Percentiles rank a stretch among this genome's conserved stretches.
These are phyloP conservation scores for Ichneumoninae sp. DNA, from an alignment of 2,888 invertebrate genomes.

Conservation along the genomic window DNA sequence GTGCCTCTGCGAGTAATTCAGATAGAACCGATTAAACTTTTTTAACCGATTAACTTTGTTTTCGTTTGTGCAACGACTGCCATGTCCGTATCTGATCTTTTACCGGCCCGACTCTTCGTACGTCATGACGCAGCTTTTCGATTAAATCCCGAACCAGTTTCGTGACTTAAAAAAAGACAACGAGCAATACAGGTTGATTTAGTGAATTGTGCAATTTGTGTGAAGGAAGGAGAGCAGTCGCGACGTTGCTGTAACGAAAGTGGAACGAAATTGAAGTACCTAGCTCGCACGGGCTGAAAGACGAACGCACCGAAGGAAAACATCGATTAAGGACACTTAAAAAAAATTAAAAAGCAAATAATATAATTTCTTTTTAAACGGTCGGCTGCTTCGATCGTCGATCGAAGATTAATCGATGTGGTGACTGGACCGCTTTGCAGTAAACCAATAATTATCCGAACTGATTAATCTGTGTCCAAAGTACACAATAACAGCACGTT, in stretches of 20 bases:
- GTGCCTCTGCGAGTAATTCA: too few relatives aligned
- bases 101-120: background rate
- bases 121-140: conserved; percentile 15
- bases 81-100: background rate
- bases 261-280: conserved; percentile 54
- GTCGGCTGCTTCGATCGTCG: conserved; percentile 33
- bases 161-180: conserved; percentile 4
- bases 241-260: conserved; percentile 48
- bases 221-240: conserved; percentile 36
- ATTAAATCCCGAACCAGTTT: conserved; percentile 53
- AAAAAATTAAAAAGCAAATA: conserved; percentile 6
- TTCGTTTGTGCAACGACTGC: background rate
- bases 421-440: conserved; percentile 30
- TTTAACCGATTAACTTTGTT: background rate
- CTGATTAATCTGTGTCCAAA: conserved; percentile 16
- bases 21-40: background rate
- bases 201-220: conserved; percentile 61
- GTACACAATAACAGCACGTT: background rate
- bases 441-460: conserved; percentile 39
- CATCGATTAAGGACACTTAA: conserved; percentile 47
- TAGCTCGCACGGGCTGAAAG: conserved; percentile 44
- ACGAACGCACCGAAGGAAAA: conserved; percentile 25
- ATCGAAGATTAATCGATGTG: conserved; percentile 56
- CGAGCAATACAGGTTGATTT: conserved; percentile 50
- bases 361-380: background rate